Evolutionary conservation across 2,113 vertebrate genomes (phyloP).

Genomic region (Eulemur macaco): DNA sequence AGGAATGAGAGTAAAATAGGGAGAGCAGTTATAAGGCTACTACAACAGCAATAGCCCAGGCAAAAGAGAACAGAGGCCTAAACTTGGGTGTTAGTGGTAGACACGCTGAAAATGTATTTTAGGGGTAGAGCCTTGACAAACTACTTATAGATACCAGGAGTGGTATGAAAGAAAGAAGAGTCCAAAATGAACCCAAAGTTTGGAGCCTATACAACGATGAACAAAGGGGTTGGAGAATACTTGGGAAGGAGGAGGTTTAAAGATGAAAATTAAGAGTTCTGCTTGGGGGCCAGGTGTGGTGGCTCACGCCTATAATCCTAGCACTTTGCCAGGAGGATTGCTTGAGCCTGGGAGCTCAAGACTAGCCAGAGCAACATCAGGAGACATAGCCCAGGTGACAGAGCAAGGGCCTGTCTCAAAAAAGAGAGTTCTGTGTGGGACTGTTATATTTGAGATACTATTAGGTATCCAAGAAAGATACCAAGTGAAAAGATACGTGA

Average conservation of each 20-base stretch:
- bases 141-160: neutral
- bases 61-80: neutral
- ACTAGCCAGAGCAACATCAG: no score
- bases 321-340: no score
- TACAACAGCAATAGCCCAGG: neutral
- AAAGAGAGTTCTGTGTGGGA: neutral
- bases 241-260: neutral
- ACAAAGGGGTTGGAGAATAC: neutral
- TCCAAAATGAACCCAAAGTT: neutral
- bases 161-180: neutral
- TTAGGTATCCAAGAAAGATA: constrained; percentile 1
- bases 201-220: neutral
- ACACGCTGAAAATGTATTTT: neutral
- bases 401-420: no score
- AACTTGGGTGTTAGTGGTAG: neutral
- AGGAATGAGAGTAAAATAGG: neutral
- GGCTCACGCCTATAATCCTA: no score
- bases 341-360: no score
- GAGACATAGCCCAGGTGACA: no score
- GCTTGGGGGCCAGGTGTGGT: neutral
- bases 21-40: neutral
- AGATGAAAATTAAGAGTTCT: neutral
- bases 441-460: neutral
- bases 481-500: neutral
- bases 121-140: neutral